Percentiles rank a stretch among this genome's conserved stretches.
Conservation (phyloP, 1,140 invertebrate species). For the Metaphire vulgaris region DNA sequence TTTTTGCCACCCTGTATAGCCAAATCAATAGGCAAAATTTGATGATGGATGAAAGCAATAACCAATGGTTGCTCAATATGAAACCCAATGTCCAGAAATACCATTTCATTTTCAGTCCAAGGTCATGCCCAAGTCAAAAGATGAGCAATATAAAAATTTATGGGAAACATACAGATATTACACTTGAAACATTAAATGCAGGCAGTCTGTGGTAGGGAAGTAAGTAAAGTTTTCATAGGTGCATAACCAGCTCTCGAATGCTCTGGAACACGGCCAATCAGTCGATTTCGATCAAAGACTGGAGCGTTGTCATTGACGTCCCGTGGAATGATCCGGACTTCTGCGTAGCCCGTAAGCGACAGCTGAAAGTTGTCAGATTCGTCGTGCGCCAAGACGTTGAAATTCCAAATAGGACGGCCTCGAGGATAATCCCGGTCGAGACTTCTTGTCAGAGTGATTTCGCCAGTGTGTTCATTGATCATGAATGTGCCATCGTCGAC, state of each 20-base stretch:
- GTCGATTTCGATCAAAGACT: slow-evolving; percentile 8
- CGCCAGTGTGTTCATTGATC: slow-evolving; percentile 10
- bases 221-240: no score
- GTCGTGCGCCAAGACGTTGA: slow-evolving; percentile 22
- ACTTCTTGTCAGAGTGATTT: not conserved
- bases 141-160: no score
- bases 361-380: slow-evolving; percentile 3
- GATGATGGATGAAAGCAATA: not conserved
- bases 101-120: not conserved
- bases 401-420: slow-evolving; percentile 18
- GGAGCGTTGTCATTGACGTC: slow-evolving; percentile 23
- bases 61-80: not conserved
- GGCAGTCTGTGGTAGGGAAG: no score
- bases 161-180: no score
- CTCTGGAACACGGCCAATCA: slow-evolving; percentile 9
- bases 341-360: slow-evolving; percentile 17
- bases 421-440: slow-evolving; percentile 11
- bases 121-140: not conserved
- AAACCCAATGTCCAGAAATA: not conserved
- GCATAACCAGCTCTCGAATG: slow-evolving; percentile 17
- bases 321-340: slow-evolving; percentile 5
- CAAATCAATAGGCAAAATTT: not conserved
- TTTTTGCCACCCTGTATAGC: no score
- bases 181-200: no score
- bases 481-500: slow-evolving; percentile 11